Evolutionary conservation across 2,113 vertebrate species (phyloP).

Genomic region (Pterophyllum scalare): DNA sequence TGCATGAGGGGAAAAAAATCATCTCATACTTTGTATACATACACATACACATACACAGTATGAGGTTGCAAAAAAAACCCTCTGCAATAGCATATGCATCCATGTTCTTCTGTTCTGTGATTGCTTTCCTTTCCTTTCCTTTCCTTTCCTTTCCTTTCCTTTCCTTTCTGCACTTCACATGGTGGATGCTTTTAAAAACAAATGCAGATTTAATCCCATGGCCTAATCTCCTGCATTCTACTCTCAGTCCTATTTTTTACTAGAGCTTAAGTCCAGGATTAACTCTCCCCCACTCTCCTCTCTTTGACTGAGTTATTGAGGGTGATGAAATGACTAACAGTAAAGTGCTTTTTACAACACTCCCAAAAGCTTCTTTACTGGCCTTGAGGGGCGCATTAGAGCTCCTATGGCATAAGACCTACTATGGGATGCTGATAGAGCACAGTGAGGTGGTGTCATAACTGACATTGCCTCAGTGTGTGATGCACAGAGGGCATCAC

Average conservation of each 20-base stretch:
- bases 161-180: neutral
- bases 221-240: slow-evolving; percentile 63
- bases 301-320: neutral
- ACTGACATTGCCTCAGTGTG: neutral
- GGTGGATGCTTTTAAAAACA: slow-evolving; percentile 49
- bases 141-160: neutral
- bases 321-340: slow-evolving; percentile 11
- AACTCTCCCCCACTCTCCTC: neutral
- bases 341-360: slow-evolving; percentile 34
- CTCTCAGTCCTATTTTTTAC: slow-evolving; percentile 73
- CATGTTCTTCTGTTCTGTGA: no score
- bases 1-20: no score
- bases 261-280: slow-evolving; percentile 69
- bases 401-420: neutral
- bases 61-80: no score
- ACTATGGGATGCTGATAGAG: neutral
- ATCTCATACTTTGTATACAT: no score
- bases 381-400: no score
- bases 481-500: neutral
- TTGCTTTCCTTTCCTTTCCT: neutral
- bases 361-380: slow-evolving; percentile 14
- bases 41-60: no score
- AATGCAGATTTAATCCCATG: slow-evolving; percentile 69
- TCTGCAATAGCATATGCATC: no score
- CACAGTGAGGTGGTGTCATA: no score